Percentiles rank a stretch among this genome's conserved stretches.
phyloP scores from a whole-genome alignment of 64 coral and sea anemone species.

The Astreopora myriophthalma region DNA sequence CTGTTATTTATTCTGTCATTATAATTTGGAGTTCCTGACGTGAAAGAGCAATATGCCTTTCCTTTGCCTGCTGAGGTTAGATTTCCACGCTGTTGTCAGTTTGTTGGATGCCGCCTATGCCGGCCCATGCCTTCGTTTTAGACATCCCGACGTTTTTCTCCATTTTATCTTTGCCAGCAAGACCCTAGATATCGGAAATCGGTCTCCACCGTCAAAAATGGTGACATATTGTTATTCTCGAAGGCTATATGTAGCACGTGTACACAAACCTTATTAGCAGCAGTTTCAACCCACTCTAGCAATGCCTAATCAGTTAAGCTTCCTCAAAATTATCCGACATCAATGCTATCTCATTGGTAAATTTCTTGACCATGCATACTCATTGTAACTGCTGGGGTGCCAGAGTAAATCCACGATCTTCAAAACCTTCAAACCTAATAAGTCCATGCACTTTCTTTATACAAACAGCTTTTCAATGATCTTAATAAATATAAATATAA shows the following conservation, averaged over 20 bases:
- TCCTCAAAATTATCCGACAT: background rate
- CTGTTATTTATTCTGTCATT: too few relatives aligned
- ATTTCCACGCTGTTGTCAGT: too few relatives aligned
- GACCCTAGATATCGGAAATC: slow-evolving; percentile 16
- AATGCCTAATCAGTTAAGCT: background rate
- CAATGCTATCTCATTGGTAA: slow-evolving; percentile 36
- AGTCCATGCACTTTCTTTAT: too few relatives aligned
- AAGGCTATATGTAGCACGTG: background rate
- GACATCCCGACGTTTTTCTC: background rate
- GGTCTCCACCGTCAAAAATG: background rate
- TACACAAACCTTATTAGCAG: background rate
- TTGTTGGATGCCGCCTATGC: too few relatives aligned
- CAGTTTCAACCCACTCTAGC: background rate
- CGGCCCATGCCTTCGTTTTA: too few relatives aligned
- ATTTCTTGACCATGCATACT: slow-evolving; percentile 38
- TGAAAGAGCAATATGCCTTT: too few relatives aligned
- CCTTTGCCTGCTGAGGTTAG: too few relatives aligned
- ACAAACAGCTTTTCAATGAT: too few relatives aligned
- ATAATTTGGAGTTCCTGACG: too few relatives aligned
- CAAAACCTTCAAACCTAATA: background rate
- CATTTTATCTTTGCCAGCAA: too few relatives aligned
- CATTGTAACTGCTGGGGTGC: background rate
- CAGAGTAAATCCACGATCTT: background rate
- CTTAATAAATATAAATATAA: too few relatives aligned
- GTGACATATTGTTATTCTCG: background rate